Conservation (phyloP, 2,797 vertebrate genomes). For the Leptatherina wallacei region DNA sequence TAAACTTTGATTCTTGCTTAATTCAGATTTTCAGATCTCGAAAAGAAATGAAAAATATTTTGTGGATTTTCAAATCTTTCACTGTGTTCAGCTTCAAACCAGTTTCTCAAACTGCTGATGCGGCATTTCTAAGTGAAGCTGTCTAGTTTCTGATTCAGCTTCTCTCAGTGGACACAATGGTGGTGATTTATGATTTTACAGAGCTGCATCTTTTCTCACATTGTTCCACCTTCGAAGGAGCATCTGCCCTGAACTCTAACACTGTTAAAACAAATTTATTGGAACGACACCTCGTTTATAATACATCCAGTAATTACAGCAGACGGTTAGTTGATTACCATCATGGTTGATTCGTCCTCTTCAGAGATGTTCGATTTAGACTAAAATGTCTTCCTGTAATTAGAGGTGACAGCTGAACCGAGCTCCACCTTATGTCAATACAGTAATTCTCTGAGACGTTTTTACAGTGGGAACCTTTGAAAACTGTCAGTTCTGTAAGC, state of each 20-base stretch:
- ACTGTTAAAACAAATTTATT: background rate
- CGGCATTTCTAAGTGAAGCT: slow-evolving; percentile 26
- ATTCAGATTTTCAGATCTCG: background rate
- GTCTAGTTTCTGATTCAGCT: slow-evolving; percentile 35
- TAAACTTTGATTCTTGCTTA: background rate
- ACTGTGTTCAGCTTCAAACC: background rate
- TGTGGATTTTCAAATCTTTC: slow-evolving; percentile 3
- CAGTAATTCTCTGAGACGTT: slow-evolving; percentile 18
- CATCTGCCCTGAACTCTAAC: background rate
- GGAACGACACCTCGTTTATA: background rate
- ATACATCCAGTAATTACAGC: background rate
- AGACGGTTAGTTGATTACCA: background rate
- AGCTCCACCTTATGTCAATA: slow-evolving; percentile 28
- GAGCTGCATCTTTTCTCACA: slow-evolving; percentile 20
- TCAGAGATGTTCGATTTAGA: background rate
- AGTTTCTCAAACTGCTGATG: background rate
- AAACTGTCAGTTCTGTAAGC: slow-evolving; percentile 42
- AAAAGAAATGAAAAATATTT: background rate
- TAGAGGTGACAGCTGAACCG: background rate
- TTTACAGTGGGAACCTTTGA: slow-evolving; percentile 27
- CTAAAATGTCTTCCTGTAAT: slow-evolving; percentile 1
- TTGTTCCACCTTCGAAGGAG: slow-evolving; percentile 4
- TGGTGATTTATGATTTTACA: slow-evolving; percentile 30
- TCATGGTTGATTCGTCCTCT: background rate
- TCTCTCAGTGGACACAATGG: slow-evolving; percentile 15